Evolutionary conservation across 2,113 vertebrate genomes (phyloP).

Genomic region (Periophthalmus modestus): DNA sequence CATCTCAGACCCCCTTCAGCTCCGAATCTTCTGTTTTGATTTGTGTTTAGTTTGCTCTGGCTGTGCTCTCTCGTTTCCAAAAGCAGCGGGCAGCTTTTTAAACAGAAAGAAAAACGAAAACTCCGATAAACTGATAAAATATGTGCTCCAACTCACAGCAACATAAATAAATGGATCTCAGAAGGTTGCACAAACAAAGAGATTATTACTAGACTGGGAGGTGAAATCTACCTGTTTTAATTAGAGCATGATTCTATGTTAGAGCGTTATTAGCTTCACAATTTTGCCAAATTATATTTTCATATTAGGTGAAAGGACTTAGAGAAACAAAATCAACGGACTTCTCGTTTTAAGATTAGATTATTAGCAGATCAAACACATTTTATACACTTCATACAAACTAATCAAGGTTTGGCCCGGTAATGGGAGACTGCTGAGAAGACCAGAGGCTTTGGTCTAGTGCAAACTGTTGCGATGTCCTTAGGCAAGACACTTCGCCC

Average conservation of each 20-base stretch:
- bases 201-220: not conserved
- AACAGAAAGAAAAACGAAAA: not conserved
- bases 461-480: too few species aligned
- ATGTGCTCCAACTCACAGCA: not conserved
- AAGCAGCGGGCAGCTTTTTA: conserved; percentile 5
- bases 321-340: too few species aligned
- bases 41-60: not conserved
- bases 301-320: not conserved
- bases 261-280: not conserved
- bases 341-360: not conserved
- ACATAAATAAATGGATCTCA: conserved; percentile 3
- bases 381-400: too few species aligned
- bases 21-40: conserved; percentile 1
- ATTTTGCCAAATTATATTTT: not conserved
- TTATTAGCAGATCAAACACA: not conserved
- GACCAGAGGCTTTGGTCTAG: too few species aligned
- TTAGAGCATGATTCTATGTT: not conserved
- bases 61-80: conserved; percentile 7
- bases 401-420: too few species aligned
- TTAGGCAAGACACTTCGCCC: too few species aligned
- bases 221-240: not conserved
- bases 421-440: too few species aligned
- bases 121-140: conserved; percentile 4
- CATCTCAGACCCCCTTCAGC: not conserved
- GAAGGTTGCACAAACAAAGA: not conserved